Evolutionary conservation across 2,888 invertebrate species (phyloP).

Genomic region (Slavum lentiscoides): DNA sequence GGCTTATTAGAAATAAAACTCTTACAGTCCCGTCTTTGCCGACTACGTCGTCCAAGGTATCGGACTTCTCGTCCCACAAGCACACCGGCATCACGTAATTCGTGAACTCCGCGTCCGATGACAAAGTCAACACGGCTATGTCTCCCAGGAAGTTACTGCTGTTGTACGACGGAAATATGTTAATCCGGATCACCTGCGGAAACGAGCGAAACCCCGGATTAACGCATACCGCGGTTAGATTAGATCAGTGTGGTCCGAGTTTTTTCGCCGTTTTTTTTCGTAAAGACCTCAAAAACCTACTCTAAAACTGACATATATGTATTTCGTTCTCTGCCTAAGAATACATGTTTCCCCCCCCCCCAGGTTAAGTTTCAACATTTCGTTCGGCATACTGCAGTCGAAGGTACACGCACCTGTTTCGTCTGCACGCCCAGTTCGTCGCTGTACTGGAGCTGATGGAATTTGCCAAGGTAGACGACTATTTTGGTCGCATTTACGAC

Average conservation of each 20-base stretch:
- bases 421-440: constrained; percentile 59
- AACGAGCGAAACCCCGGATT: no score
- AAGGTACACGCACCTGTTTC: constrained; percentile 56
- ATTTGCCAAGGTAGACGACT: constrained; percentile 60
- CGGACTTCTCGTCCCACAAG: constrained; percentile 63
- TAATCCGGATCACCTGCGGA: constrained; percentile 61
- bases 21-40: constrained; percentile 64
- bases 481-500: constrained; percentile 58
- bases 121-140: constrained; percentile 65
- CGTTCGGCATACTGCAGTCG: no score
- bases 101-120: constrained; percentile 63
- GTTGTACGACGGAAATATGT: constrained; percentile 66
- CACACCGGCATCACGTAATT: constrained; percentile 67
- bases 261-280: no score
- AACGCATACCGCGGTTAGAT: no score
- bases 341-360: no score
- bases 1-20: no score
- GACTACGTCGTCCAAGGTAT: constrained; percentile 61
- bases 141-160: constrained; percentile 65
- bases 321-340: no score
- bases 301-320: no score
- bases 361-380: no score
- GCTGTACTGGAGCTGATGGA: constrained; percentile 59
- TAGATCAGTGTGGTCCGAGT: no score
- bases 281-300: no score